Base-by-base conservation (phyloP, 2,797 vertebrate genomes). In the Sciurus vulgaris region DNA sequence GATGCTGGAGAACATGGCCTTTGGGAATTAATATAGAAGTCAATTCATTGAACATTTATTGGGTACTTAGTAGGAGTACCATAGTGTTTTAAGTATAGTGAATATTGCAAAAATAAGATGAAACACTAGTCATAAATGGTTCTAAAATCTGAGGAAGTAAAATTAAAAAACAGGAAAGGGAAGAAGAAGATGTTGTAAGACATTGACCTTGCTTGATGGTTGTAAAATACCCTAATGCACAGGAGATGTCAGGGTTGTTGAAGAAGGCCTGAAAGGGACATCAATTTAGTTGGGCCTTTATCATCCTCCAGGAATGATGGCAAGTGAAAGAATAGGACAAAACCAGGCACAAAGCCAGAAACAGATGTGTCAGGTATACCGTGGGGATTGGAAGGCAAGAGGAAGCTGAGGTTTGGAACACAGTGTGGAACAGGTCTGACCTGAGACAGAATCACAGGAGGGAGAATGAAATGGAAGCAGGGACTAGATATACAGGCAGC, bases 21-120 rank as follows among this genome's bases (percentile, higher is more conserved):
- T 94, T 83, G 18, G 65, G 54, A 4, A 94, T 72, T 87, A 86
- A 93, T 93, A 49, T 74, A 65, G 70, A 79, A 89, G 28, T 67
- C 33, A 81, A 89, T 47, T 88, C 44, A 91, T 38, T 38, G 63
- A 93, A 14, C 28, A 67, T 41, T 86, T 92, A 69, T 33, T 76
- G 70, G 24, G 20, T 76, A 63, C 15, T 81, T 63, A 84, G 15
- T 35, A 63, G 74, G 74, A 74, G 2, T 10, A 63, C 28, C 65
- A 72, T 10, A 73, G 2, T 49, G 18, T 83, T 93, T 93, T 79
- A 78, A n/a, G 17, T 33, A 18, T 49, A 88, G 17, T 83, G 33
- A 89, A 74, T 14, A 65, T 14, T 41, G 26, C 7, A 63, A 77
- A 89, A 61, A 7, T 38, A n/a, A n/a, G 24, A 47, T 61, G 24